These are phyloP conservation scores for Platysteira castanea DNA, from an alignment of 2,113 vertebrate genomes.

Conservation along the genomic window DNA sequence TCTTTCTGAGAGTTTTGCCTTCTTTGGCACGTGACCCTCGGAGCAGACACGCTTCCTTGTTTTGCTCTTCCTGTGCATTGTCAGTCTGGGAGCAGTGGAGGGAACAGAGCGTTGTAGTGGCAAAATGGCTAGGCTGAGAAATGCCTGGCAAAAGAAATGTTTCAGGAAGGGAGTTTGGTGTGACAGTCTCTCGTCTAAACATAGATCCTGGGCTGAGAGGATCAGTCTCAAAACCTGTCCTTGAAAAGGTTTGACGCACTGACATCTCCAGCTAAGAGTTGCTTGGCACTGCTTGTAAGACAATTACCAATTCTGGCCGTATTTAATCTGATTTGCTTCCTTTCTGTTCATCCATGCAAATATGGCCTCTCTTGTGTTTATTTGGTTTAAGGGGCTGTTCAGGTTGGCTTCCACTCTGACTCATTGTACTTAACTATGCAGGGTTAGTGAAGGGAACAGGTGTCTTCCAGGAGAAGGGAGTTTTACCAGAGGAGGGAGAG, in stretches of 20 bases:
- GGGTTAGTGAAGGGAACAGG: not conserved
- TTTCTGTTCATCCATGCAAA: not conserved
- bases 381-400: not conserved
- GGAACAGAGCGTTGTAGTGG: fast-evolving
- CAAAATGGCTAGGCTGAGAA: not conserved
- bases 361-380: not conserved
- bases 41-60: fast-evolving
- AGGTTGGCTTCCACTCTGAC: not conserved
- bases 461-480: not conserved
- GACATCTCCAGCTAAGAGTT: not conserved
- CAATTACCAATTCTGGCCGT: fast-evolving
- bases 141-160: not conserved
- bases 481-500: not conserved
- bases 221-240: not conserved
- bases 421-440: fast-evolving
- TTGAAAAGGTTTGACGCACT: not conserved
- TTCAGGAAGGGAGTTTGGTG: not conserved
- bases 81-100: not conserved
- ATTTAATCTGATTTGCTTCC: not conserved
- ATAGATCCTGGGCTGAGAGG: not conserved
- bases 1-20: not conserved
- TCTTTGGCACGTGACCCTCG: fast-evolving
- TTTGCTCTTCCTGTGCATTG: not conserved
- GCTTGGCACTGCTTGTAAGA: not conserved
- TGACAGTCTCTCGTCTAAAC: not conserved